phyloP scores from a whole-genome alignment of 2,113 vertebrate species.

The Micromys minutus region DNA sequence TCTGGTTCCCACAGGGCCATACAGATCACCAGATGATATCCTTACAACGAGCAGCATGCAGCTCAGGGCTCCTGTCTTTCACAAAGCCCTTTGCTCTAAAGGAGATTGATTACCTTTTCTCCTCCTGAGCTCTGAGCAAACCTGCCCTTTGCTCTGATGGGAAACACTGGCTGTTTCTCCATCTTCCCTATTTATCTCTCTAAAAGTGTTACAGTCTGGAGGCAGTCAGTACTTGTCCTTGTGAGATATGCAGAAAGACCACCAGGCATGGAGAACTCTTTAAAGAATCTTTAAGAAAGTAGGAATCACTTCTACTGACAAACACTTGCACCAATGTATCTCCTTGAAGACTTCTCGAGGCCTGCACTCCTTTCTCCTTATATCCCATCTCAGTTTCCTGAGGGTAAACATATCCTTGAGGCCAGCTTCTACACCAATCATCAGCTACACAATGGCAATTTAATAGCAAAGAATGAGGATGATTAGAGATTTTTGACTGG shows the following conservation, averaged over 20 bases:
- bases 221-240: not conserved
- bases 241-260: conserved; percentile 6
- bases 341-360: not conserved
- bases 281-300: conserved; percentile 26
- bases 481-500: not conserved
- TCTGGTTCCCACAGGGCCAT: not conserved
- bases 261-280: not conserved
- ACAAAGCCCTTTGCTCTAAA: not conserved
- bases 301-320: conserved; percentile 27
- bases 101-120: not conserved
- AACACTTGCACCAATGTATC: not conserved
- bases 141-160: not conserved
- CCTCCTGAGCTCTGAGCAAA: conserved; percentile 23
- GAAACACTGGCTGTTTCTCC: not conserved
- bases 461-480: not conserved
- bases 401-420: not conserved
- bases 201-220: conserved; percentile 31
- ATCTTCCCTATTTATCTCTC: not conserved
- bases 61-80: not conserved
- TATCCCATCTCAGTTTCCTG: conserved; percentile 3
- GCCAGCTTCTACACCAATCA: not conserved
- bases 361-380: not conserved
- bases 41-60: not conserved
- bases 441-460: not conserved
- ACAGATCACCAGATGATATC: not conserved